Evolutionary conservation across 2,113 vertebrate genomes (phyloP), one percentile per base, ranked within the genome.

Genomic region (Callionymus lyra): DNA sequence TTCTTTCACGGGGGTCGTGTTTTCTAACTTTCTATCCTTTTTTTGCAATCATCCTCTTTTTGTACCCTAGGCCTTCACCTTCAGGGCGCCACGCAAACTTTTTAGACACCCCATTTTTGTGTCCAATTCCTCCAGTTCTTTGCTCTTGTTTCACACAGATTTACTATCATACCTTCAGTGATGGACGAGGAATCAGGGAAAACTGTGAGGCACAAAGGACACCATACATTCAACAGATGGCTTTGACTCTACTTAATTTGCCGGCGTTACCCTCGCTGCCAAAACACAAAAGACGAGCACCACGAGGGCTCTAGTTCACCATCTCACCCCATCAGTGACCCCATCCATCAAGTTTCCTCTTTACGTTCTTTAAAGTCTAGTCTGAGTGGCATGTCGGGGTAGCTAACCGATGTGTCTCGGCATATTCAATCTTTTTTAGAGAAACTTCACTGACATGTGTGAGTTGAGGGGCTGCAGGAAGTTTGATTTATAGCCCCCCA

Each of bases 171-270:
- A 14, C 31, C 12, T 2, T 37, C 31, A 2, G 16, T 60, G 65
- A 62, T 52, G 63, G 66, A 50, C 55, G 33, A 6, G 50, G 48
- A 43, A 51, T 43, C 18, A 11, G 47, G 48, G 53, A 59, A 56
- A 46, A 59, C 37, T 35, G 32, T 14, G 46, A 19, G 15, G 64
- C 50, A 78, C 65, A 79, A 78, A 69, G 59, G 44, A 52, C 27
- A 44, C 47, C 53, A 51, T 58, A 59, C 70, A 59, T 61, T 62
- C 34, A 72, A 62, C 78, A 79, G 78, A 81, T 82, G 77, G 75
- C 38, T 33, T 48, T 37, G 59, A 55, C 64, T 57, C 65, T 6
- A 48, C 50, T 50, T 61, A 68, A 79, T 80, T 79, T 73, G 70
- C 64, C 64, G 50, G 34, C 57, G 61, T 70, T 51, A 59, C 47